Conservation (phyloP, 2,888 invertebrate genomes). For the Eupsilia transversa region DNA sequence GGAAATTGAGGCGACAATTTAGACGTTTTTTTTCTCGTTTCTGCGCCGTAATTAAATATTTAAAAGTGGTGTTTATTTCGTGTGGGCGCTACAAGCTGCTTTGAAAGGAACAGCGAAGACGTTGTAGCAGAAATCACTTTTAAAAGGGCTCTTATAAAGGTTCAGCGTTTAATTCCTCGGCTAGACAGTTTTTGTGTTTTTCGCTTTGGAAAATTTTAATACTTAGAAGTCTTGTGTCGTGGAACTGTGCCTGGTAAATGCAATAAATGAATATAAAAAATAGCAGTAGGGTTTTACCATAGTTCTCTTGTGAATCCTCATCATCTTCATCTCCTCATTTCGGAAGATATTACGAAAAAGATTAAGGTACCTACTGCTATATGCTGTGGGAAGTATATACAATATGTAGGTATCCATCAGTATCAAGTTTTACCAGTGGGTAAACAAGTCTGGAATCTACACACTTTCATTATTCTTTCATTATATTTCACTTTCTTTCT, state of each 20-base stretch:
- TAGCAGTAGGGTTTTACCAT: no score
- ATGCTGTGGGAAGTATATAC: no score
- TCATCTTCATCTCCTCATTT: background rate
- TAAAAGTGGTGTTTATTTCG: background rate
- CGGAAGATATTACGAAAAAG: background rate
- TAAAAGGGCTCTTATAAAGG: background rate
- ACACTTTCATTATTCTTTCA: no score
- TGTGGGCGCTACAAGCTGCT: constrained; percentile 8
- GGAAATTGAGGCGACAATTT: constrained; percentile 30
- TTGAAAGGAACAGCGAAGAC: background rate
- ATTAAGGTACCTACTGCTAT: background rate
- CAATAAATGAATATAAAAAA: background rate
- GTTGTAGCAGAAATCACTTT: background rate
- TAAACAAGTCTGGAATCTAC: no score
- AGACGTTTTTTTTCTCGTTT: background rate
- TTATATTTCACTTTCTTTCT: no score
- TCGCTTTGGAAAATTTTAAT: background rate
- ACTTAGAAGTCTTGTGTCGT: background rate
- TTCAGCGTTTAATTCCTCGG: constrained; percentile 2
- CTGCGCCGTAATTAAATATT: background rate
- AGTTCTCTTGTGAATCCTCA: background rate
- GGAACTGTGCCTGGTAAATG: background rate
- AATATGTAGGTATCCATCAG: no score
- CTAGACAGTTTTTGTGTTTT: constrained; percentile 6
- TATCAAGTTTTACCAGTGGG: no score